Base-by-base conservation (phyloP, 2,797 vertebrate species). In the Cyclopterus lumpus region DNA sequence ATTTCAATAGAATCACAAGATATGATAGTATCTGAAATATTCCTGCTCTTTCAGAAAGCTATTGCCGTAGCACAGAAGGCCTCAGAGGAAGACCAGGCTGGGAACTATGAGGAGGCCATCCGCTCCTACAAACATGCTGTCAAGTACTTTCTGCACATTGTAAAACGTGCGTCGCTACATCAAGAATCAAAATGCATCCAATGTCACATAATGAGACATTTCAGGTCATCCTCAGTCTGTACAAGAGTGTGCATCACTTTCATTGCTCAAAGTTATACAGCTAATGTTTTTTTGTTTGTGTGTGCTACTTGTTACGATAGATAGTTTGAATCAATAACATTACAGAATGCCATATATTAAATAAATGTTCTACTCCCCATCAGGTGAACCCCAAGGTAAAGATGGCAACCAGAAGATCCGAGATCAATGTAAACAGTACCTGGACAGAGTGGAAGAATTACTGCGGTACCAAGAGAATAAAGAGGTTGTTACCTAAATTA, bases 51-150 rank as follows among this genome's bases (percentile, higher is more conserved):
- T 88, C 82, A 99, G 98, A 99, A 99, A 97, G 98, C 97, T 61
- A 97, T 99, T 90, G 96, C 97, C 4, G 84, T 97, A 42, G 98
- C 97, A 66, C 95, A 55, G 89, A 99, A 96, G 92, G 98, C 98
- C 63, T 95, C 97, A 0, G 94, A 97, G 69, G 97, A 98, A 84
- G 98, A 99, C 89, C 95, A 97, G 88, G 96, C 93, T 58, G 96
- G 95, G 49, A 97, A 99, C 89, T 99, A 96, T 55, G 96, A 97
- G 71, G 97, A 99, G 86, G 98, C 98, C 61, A 94, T 99, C 58
- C 93, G 83, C 3, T 95, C 97, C 66, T 99, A 99, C 90, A 96
- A 99, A 20, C 96, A 97, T 1, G 96, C 97, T 49, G 98, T 99
- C 79, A 96, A 97, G 90, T 97, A 96, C 90, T 98, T 99, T 89